A percentile compares a stretch with the other conserved stretches of the same genome.
These are phyloP conservation scores for Andrena praecox DNA, from an alignment of 2,888 invertebrate species.

Conservation along the genomic window DNA sequence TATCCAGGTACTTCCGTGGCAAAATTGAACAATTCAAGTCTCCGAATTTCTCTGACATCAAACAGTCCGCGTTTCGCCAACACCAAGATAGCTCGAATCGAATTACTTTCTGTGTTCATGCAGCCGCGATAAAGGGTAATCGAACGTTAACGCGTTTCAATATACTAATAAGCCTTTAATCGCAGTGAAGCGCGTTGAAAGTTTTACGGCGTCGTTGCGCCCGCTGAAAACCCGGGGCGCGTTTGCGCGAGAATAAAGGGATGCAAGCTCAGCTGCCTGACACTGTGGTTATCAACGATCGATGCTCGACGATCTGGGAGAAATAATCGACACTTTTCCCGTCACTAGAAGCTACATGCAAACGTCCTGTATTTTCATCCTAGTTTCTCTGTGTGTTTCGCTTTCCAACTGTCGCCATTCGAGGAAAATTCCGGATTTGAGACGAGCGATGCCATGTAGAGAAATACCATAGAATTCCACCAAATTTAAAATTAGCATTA, in stretches of 20 bases:
- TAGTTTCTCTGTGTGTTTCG: no score
- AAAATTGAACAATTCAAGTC: neutral
- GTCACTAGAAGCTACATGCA: neutral
- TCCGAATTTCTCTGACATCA: neutral
- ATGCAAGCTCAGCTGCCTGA: neutral
- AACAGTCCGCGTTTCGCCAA: neutral
- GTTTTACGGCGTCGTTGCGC: conserved; percentile 6
- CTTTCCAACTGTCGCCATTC: neutral
- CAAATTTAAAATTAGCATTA: no score
- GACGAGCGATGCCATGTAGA: no score
- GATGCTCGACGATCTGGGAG: neutral
- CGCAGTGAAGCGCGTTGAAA: conserved; percentile 27
- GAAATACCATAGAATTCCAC: no score
- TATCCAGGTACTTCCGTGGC: neutral
- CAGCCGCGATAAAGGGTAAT: conserved; percentile 23
- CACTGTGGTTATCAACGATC: conserved; percentile 17
- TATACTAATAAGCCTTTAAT: conserved; percentile 36
- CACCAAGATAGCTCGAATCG: neutral
- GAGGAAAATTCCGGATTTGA: no score
- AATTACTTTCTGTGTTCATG: conserved; percentile 20
- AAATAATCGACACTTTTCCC: neutral
- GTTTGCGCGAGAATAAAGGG: conserved; percentile 11
- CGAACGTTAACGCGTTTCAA: conserved; percentile 29
- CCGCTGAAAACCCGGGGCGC: conserved; percentile 14
- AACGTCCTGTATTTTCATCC: neutral